Evolutionary conservation across 2,113 vertebrate genomes (phyloP).

Genomic region (Cathartes aura): DNA sequence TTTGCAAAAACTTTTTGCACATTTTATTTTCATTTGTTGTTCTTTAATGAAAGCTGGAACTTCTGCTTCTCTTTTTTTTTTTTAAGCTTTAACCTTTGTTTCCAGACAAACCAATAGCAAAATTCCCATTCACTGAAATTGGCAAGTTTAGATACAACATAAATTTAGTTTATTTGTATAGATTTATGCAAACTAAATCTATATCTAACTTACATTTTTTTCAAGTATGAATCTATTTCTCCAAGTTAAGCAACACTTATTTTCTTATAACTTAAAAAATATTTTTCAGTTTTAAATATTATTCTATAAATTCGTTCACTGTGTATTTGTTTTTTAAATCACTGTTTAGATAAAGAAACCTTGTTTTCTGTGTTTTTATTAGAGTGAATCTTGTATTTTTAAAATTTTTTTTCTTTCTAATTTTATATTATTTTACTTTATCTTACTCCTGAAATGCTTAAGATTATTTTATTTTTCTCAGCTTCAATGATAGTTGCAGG

Average conservation of each 20-base stretch:
- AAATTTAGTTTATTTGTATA: neutral
- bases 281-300: neutral
- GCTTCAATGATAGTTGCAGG: neutral
- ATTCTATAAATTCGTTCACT: neutral
- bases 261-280: neutral
- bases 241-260: neutral
- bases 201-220: neutral
- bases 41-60: neutral
- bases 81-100: neutral
- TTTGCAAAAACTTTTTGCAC: neutral
- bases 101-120: neutral
- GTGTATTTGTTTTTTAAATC: neutral
- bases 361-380: neutral
- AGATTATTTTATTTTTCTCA: constrained; percentile 1
- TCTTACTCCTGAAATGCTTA: neutral
- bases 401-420: neutral
- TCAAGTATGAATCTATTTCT: neutral
- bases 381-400: neutral
- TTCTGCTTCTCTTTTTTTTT: neutral
- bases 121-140: neutral
- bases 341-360: neutral
- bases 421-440: neutral
- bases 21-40: neutral
- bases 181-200: neutral
- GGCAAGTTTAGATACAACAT: neutral